Conservation (phyloP, 2,113 vertebrate species). For the Centrocercus urophasianus region DNA sequence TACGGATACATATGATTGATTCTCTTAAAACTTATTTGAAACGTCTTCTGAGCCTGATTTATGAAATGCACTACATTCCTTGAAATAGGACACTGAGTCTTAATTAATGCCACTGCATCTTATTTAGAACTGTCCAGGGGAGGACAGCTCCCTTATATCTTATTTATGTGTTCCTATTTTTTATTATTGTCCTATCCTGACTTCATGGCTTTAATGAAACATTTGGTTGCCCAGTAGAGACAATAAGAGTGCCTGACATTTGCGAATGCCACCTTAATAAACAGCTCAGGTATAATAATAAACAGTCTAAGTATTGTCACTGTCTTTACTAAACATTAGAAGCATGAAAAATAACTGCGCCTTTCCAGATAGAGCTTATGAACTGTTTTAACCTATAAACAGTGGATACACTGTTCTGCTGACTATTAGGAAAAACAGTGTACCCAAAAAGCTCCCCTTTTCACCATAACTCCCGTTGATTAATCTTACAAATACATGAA, state of each 20-base stretch:
- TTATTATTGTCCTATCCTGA: background rate
- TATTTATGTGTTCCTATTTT: background rate
- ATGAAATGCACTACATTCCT: background rate
- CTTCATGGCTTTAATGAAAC: background rate
- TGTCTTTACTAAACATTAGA: background rate
- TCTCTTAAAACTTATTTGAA: background rate
- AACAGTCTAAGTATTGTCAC: background rate
- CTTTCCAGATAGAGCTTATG: background rate
- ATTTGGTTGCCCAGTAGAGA: background rate
- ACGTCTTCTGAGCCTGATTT: background rate
- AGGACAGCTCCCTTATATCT: background rate
- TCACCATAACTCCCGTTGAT: background rate
- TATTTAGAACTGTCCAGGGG: background rate
- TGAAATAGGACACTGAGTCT: background rate
- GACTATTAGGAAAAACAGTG: background rate
- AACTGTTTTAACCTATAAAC: background rate
- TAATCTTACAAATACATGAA: background rate
- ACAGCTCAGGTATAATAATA: background rate
- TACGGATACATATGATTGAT: background rate
- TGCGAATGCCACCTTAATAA: slow-evolving; percentile 52
- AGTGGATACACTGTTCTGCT: background rate
- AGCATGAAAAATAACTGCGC: slow-evolving; percentile 26
- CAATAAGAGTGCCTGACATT: slow-evolving; percentile 48
- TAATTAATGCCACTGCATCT: background rate
- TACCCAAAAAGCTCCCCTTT: background rate